Evolutionary conservation across 1,140 invertebrate species (phyloP), one percentile per base, ranked within the genome.

Genomic region (Diachasmimorpha longicaudata): DNA sequence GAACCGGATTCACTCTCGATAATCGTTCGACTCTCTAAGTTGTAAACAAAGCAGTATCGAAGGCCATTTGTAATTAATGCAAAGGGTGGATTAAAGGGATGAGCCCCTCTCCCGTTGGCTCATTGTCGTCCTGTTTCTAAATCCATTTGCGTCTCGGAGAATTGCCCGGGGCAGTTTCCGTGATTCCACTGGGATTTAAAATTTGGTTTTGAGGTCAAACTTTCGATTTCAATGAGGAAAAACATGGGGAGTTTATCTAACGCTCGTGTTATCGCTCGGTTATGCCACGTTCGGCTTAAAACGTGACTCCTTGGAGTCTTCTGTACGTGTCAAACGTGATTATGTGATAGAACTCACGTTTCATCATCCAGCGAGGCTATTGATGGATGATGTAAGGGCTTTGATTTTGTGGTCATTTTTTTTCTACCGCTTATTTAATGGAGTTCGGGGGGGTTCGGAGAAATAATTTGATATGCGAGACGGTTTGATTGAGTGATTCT

Each of bases 261-360:
- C n/a, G 10, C 23, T 25, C 23, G 23, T 25, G 19, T 25, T 63
- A 63, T 63, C 23, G 58, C 23, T 10, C 19, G 13, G 19, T 63
- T 63, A 63, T 63, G 21, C 19, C 58, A 63, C 58, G 58, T 25
- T 63, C 19, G 10, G 21, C 23, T 23, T 25, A 14, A 63, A 63
- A 63, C 58, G 58, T 63, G 58, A 63, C 58, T 63, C 58, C 4
- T 23, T 19, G 58, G 58, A 23, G 58, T 63, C 58, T 63, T 63
- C 19, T 63, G 58, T 25, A 63, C 58, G 58, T 63, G 58, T 63
- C 58, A 63, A 63, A 25, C 58, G 58, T 63, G 58, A 63, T 63
- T 63, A 14, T 63, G 23, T 63, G 23, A 63, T 63, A 31, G 19
- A 13, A 63, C 8, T 63, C 48, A 63, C 58, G 23, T 63, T 63